Evolutionary conservation across 2,888 invertebrate species (phyloP).

Genomic region (Drosophila ochracea): DNA sequence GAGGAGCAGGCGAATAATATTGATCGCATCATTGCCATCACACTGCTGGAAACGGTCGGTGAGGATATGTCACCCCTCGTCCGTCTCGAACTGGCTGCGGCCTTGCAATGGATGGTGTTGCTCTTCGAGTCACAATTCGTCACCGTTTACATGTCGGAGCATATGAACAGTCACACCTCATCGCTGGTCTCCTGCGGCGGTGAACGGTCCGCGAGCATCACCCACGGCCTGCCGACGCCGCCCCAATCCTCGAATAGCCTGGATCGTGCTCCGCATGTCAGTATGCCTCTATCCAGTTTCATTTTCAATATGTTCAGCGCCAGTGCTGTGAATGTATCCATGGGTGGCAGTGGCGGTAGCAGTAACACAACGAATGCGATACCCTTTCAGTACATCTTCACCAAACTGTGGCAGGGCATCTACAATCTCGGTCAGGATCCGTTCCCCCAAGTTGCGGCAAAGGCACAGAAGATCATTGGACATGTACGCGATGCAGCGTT

Average conservation of each 20-base stretch:
- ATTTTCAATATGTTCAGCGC: constrained; percentile 10
- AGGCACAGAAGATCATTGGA: constrained; percentile 92
- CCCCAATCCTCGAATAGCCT: constrained; percentile 84
- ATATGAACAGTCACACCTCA: constrained; percentile 67
- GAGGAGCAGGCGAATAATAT: constrained; percentile 98
- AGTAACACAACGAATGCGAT: constrained; percentile 67
- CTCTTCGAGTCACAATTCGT: constrained; percentile 95
- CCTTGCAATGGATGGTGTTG: constrained; percentile 93
- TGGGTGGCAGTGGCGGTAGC: neutral
- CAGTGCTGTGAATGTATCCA: neutral
- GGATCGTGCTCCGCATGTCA: constrained; percentile 78
- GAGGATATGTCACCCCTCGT: constrained; percentile 95
- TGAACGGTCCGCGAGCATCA: constrained; percentile 77
- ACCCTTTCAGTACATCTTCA: constrained; percentile 89
- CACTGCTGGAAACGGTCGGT: constrained; percentile 91
- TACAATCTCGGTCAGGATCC: constrained; percentile 93
- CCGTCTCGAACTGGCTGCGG: constrained; percentile 93
- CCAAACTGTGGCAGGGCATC: constrained; percentile 95
- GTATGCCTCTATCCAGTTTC: constrained; percentile 87
- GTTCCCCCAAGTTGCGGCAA: constrained; percentile 91
- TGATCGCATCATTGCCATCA: constrained; percentile 96
- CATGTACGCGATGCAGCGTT: constrained; percentile 90
- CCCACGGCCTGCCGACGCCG: constrained; percentile 61
- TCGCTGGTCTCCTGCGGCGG: constrained; percentile 51
- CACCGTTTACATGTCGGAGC: constrained; percentile 90